Evolutionary conservation across 2,113 vertebrate species (phyloP), one percentile per base, ranked within the genome.

Genomic region (Leptodactylus fuscus): DNA sequence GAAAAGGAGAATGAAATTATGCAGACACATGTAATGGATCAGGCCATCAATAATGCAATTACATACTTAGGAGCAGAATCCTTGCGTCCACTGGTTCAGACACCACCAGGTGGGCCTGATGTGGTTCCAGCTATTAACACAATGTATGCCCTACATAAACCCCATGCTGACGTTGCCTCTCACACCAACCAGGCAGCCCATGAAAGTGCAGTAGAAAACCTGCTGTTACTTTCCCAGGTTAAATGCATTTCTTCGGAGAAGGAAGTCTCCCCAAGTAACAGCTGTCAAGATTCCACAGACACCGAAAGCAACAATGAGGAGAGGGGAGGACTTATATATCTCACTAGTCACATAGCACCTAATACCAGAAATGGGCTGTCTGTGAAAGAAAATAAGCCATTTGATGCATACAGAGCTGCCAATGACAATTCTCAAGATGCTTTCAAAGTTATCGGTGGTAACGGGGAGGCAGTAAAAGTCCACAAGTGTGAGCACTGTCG

Each of bases 41-140:
- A 99, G 92, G 97, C 98, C 91, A 99, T 99, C 91, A 99, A 99
- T 92, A 99, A 97, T 0, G 98, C 98, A 90, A 99, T 99, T 92
- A 99, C 93, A 87, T 99, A 99, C 91, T 92, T 99, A 85, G 98
- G 97, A 24, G 98, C 98, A 0, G 97, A 99, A 90, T 97, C 98
- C 1, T 91, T 99, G 88, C 96, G 98, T 20, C 97, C 98, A 0
- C 92, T 99, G 44, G 96, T 99, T 73, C 98, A 99, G 93, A 98
- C 97, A 2, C 97, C 97, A 0, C 96, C 96, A 0, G 94, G 95
- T 6, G 91, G 95, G 81, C 92, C 96, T 0, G 94, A 96, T 2
- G 96, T 94, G 2, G 94, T 95, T 70, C 91, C 94, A 0, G 94
- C 94, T 83, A 92, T 97, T 85, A 90, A 92, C 88, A 91, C 97